Evolutionary conservation across 2,888 invertebrate genomes (phyloP).

Genomic region (Lithophane semibrunnea): DNA sequence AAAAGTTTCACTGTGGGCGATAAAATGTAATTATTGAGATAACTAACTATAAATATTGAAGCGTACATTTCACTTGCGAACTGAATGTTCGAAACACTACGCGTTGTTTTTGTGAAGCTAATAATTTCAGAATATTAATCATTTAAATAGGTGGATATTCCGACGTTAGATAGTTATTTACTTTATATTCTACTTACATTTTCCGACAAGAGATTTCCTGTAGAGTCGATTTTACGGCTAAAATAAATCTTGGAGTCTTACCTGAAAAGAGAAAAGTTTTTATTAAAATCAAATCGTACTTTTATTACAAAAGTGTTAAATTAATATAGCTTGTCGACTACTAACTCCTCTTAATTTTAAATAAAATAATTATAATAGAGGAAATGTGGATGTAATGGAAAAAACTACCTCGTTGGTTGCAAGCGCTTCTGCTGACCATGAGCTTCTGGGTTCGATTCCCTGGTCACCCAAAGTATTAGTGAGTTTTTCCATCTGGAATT

Average conservation of each 20-base stretch:
- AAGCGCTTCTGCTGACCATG: too few relatives aligned
- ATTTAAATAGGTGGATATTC: not conserved
- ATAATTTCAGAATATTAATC: conserved; percentile 30
- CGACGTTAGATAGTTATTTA: conserved; percentile 14
- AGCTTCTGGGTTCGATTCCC: too few relatives aligned
- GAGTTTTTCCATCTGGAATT: too few relatives aligned
- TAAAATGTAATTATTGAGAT: conserved; percentile 62
- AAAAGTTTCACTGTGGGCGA: conserved; percentile 54
- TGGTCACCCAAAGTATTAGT: too few relatives aligned
- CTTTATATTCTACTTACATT: conserved; percentile 47
- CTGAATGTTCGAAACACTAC: not conserved
- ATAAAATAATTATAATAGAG: conserved; percentile 1
- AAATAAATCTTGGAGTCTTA: conserved; percentile 61
- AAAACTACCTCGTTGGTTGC: too few relatives aligned
- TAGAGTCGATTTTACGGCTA: not conserved
- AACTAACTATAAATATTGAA: conserved; percentile 47
- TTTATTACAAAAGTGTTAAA: not conserved
- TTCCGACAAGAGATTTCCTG: not conserved
- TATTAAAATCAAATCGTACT: conserved; percentile 7
- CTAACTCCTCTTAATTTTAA: not conserved
- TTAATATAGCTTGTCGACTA: not conserved
- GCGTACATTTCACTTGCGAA: conserved; percentile 14
- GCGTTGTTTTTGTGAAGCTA: conserved; percentile 8
- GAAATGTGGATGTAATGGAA: conserved; percentile 5
- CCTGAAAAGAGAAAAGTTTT: conserved; percentile 67